phyloP scores from a whole-genome alignment of 1,140 invertebrate genomes.

The Propsilocerus akamusi region DNA sequence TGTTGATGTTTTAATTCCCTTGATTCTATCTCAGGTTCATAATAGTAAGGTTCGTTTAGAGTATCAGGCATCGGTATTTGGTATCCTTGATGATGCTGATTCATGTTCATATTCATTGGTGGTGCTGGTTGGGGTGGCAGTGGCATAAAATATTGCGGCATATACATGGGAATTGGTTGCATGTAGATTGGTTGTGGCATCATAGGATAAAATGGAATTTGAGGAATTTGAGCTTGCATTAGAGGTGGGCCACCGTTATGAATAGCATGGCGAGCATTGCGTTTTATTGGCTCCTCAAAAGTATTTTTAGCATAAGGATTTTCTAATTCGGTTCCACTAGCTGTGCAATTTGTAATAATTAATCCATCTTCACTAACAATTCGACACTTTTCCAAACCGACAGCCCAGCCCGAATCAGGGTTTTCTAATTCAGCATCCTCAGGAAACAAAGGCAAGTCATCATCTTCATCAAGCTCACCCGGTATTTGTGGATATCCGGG shows the following conservation, averaged over 20 bases:
- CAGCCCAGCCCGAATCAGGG: conserved; percentile 7
- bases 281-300: background rate
- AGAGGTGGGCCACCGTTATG: conserved; percentile 13
- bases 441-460: background rate
- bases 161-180: background rate
- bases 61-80: background rate
- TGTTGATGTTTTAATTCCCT: background rate
- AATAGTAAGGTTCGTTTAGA: background rate
- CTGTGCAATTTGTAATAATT: conserved; percentile 10
- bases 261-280: conserved; percentile 8
- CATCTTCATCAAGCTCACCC: background rate
- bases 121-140: background rate
- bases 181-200: background rate
- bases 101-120: background rate
- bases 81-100: background rate
- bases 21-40: background rate
- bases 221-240: background rate
- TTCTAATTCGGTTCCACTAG: background rate
- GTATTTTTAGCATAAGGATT: background rate
- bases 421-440: background rate
- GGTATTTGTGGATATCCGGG: background rate
- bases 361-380: conserved; percentile 7
- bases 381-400: conserved; percentile 8
- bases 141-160: background rate
- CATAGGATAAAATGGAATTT: background rate